Conservation (phyloP, 1,140 invertebrate genomes). For the Hydropsyche tenuis region DNA sequence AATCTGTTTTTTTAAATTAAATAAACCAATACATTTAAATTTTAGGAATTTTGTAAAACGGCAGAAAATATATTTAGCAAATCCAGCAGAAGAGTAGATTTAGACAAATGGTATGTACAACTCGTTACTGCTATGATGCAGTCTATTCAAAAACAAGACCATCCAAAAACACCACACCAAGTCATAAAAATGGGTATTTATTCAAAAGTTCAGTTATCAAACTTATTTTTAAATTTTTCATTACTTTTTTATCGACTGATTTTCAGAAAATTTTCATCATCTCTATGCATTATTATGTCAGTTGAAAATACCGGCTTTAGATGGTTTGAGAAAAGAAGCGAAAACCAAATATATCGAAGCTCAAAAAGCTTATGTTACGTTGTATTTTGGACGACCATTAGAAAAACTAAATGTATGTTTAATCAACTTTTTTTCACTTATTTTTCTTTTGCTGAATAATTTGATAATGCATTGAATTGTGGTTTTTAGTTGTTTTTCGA, state of each 20-base stretch:
- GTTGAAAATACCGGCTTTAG: constrained; percentile 90
- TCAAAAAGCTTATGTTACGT: constrained; percentile 88
- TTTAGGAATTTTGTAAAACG: constrained; percentile 81
- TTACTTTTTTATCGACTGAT: constrained; percentile 37
- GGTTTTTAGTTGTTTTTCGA: constrained; percentile 88
- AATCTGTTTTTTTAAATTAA: constrained; percentile 13
- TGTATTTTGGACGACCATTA: constrained; percentile 93
- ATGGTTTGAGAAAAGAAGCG: constrained; percentile 87
- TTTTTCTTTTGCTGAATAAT: constrained; percentile 30
- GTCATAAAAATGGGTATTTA: constrained; percentile 88
- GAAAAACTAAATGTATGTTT: constrained; percentile 90
- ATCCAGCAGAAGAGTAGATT: constrained; percentile 88
- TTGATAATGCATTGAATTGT: constrained; percentile 2
- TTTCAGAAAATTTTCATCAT: constrained; percentile 95
- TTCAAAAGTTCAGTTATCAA: not conserved
- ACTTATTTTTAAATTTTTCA: not conserved
- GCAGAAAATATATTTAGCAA: constrained; percentile 88
- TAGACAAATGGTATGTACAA: constrained; percentile 94
- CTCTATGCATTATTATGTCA: constrained; percentile 86
- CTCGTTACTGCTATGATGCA: constrained; percentile 88
- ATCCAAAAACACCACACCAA: constrained; percentile 92
- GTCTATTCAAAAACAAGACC: constrained; percentile 80
- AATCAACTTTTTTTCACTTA: no score
- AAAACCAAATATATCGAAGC: constrained; percentile 92
- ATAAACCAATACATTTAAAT: constrained; percentile 21